Percentiles rank a stretch among this genome's conserved stretches.
Conservation (phyloP, 2,888 invertebrate genomes). For the Phengaris arion region DNA sequence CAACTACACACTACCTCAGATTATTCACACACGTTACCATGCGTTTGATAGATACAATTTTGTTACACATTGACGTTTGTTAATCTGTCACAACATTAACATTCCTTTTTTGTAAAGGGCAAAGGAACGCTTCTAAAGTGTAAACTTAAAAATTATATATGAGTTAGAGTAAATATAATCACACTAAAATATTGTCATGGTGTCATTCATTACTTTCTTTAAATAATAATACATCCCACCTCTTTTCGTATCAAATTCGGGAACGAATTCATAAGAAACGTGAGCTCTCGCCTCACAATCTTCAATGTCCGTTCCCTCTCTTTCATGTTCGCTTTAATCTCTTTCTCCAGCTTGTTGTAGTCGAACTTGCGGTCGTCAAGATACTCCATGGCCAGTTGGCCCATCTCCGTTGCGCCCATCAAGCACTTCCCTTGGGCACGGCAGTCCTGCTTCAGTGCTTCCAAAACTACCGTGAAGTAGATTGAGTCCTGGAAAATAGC, state of each 20-base stretch:
- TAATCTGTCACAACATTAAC: too few species aligned
- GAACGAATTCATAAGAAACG: slow-evolving; percentile 67
- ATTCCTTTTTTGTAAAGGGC: too few species aligned
- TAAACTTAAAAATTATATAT: too few species aligned
- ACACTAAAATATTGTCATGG: too few species aligned
- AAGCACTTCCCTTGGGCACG: slow-evolving; percentile 81
- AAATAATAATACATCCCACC: slow-evolving; percentile 43
- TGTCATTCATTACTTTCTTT: too few species aligned
- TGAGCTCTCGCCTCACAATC: slow-evolving; percentile 67
- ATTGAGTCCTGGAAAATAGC: slow-evolving; percentile 72
- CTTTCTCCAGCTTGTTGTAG: slow-evolving; percentile 78
- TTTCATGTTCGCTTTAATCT: slow-evolving; percentile 82
- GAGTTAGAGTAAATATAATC: neutral
- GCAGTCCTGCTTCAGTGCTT: slow-evolving; percentile 79
- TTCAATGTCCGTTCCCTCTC: slow-evolving; percentile 79
- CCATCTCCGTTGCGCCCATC: slow-evolving; percentile 82
- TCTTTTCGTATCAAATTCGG: slow-evolving; percentile 70
- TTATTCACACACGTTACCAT: too few species aligned
- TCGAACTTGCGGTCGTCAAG: slow-evolving; percentile 81
- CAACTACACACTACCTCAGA: too few species aligned
- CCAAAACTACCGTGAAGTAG: slow-evolving; percentile 82
- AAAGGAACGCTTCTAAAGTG: too few species aligned
- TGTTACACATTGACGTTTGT: too few species aligned
- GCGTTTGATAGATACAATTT: too few species aligned
- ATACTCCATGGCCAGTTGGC: slow-evolving; percentile 83